These are phyloP conservation scores for Epinotia ramella DNA, from an alignment of 2,888 invertebrate species.

Conservation along the genomic window DNA sequence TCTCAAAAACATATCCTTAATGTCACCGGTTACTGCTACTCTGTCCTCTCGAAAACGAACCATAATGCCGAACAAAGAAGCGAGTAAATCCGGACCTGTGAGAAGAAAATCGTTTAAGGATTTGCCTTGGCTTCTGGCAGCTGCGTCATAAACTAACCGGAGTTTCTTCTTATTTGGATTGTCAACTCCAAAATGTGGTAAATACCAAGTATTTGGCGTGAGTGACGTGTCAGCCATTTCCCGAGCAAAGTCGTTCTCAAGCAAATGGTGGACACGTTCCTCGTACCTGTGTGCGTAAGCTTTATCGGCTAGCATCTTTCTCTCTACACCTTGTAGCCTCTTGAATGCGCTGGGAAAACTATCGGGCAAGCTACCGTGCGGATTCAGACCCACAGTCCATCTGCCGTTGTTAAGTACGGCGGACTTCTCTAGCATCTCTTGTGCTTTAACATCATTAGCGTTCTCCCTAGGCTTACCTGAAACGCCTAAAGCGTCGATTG, in stretches of 20 bases:
- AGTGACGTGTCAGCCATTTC: no score
- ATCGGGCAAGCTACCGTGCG: background rate
- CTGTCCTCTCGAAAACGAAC: slow-evolving; percentile 5
- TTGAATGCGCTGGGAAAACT: background rate
- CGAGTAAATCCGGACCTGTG: slow-evolving; percentile 5
- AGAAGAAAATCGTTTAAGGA: background rate
- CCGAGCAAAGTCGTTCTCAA: no score
- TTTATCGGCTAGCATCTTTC: background rate
- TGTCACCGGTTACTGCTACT: background rate
- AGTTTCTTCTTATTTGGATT: background rate
- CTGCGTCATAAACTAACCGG: background rate
- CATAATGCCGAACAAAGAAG: slow-evolving; percentile 3
- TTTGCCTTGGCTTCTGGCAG: background rate
- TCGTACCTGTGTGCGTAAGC: no score
- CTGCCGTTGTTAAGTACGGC: background rate
- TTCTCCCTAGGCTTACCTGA: background rate
- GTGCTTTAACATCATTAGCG: background rate
- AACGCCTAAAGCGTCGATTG: background rate
- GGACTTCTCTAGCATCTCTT: background rate
- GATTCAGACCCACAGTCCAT: slow-evolving; percentile 1
- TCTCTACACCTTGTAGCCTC: background rate
- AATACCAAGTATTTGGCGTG: background rate
- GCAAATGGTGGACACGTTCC: no score
- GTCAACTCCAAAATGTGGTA: slow-evolving; percentile 5
- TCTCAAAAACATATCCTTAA: slow-evolving; percentile 7